Percentiles rank a stretch among this genome's conserved stretches.
phyloP scores from a whole-genome alignment of 2,888 invertebrate genomes.

The Cloeon dipterum region DNA sequence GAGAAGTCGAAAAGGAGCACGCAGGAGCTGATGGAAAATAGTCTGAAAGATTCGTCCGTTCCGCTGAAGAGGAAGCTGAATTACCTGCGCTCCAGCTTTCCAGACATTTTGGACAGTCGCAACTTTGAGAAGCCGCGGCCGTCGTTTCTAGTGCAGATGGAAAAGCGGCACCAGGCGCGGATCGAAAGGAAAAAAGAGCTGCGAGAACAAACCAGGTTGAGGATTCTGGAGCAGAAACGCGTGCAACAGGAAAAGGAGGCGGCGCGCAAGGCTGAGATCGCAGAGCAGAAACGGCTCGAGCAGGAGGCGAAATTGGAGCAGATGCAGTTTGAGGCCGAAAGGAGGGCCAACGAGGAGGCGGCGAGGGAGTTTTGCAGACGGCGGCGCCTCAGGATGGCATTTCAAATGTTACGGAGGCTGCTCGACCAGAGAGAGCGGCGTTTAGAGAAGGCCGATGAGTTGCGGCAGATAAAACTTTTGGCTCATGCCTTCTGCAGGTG shows the following conservation, averaged over 20 bases:
- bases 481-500: no score
- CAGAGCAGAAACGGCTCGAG: background rate
- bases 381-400: no score
- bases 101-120: background rate
- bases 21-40: no score
- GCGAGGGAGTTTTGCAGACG: no score
- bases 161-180: background rate
- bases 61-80: background rate
- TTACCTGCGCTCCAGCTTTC: slow-evolving; percentile 1
- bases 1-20: no score
- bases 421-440: no score
- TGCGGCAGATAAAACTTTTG: no score
- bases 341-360: no score
- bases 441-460: no score
- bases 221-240: background rate
- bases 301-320: no score
- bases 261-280: background rate
- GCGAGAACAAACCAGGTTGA: background rate
- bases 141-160: background rate
- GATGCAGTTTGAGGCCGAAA: no score
- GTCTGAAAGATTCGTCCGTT: background rate
- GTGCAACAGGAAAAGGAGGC: background rate
- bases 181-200: background rate
- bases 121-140: background rate
- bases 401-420: no score